Conservation (phyloP, 2,888 invertebrate genomes). For the Sclerodermus sp. region DNA sequence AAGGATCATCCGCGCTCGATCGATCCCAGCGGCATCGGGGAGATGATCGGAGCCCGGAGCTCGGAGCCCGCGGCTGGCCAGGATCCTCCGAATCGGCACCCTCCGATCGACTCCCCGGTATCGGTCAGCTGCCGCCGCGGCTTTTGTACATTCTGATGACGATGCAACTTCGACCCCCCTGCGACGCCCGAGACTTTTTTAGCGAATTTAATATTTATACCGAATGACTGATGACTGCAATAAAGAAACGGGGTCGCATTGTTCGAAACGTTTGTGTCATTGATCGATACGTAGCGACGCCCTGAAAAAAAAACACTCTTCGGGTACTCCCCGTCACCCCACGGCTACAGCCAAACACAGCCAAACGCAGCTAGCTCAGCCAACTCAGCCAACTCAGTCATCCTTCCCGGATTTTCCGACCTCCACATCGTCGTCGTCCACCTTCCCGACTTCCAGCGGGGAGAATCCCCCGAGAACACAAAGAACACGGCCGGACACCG, state of each 20-base stretch:
- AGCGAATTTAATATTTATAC: slow-evolving; percentile 59
- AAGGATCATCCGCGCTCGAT: background rate
- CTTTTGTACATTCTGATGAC: slow-evolving; percentile 50
- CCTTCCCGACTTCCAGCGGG: too few species aligned
- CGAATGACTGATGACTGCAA: slow-evolving; percentile 58
- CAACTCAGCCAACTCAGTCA: too few species aligned
- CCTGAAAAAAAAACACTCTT: slow-evolving; percentile 5
- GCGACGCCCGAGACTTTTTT: slow-evolving; percentile 42
- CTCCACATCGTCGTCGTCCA: too few species aligned
- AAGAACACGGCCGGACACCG: too few species aligned
- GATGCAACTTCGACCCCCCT: slow-evolving; percentile 53
- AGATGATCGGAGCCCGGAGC: slow-evolving; percentile 26
- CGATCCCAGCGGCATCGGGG: slow-evolving; percentile 17
- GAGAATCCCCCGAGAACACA: too few species aligned
- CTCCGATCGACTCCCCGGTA: slow-evolving; percentile 27
- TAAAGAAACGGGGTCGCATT: slow-evolving; percentile 54
- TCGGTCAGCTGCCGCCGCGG: slow-evolving; percentile 52
- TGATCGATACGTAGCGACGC: slow-evolving; percentile 48
- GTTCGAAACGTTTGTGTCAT: slow-evolving; percentile 56
- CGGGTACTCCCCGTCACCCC: slow-evolving; percentile 9
- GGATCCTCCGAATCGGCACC: slow-evolving; percentile 2
- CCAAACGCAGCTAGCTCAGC: too few species aligned
- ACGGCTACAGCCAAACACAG: too few species aligned
- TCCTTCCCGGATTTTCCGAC: too few species aligned
- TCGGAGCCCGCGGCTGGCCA: too few species aligned